Conservation (phyloP, 2,113 vertebrate species). For the Callocephalon fimbriatum region DNA sequence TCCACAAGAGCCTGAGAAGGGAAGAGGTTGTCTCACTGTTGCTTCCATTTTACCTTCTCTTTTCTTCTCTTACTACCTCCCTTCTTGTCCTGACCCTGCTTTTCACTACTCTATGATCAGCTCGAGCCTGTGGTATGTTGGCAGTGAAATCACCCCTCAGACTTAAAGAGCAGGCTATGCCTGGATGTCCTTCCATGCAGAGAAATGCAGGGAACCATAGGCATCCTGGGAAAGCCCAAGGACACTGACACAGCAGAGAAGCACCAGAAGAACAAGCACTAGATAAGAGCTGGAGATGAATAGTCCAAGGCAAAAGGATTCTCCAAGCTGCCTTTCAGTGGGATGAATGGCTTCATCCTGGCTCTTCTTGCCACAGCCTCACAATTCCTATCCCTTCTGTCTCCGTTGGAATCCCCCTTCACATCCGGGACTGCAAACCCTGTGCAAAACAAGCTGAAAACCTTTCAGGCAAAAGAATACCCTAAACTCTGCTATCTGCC, state of each 20-base stretch:
- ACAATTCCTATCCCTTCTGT: neutral
- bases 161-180: neutral
- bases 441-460: neutral
- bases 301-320: neutral
- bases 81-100: neutral
- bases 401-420: neutral
- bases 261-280: neutral
- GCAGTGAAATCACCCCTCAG: neutral
- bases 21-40: neutral
- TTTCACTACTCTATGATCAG: neutral
- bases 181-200: neutral
- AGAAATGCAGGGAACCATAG: neutral
- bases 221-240: neutral
- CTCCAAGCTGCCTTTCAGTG: neutral
- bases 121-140: neutral
- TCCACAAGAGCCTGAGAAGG: constrained; percentile 5
- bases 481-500: neutral
- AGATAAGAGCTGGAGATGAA: neutral
- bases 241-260: neutral
- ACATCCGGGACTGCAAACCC: neutral
- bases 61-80: neutral
- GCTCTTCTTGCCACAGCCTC: neutral
- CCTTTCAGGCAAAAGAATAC: neutral
- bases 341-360: neutral
- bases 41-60: neutral